These are phyloP conservation scores for Mythimna vitellina DNA, from an alignment of 2,888 invertebrate species.

Conservation along the genomic window DNA sequence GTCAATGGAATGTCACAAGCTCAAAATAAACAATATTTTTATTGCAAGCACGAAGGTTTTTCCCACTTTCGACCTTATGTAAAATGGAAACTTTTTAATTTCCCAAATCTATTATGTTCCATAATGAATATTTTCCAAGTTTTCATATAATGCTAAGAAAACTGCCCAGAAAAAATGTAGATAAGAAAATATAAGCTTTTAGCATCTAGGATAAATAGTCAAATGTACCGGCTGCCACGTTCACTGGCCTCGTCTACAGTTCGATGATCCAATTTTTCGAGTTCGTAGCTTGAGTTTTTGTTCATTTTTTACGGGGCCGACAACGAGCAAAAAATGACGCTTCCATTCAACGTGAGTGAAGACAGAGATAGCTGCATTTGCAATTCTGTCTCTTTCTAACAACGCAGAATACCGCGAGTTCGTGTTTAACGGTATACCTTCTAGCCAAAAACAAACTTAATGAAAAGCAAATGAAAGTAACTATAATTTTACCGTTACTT, in stretches of 20 bases:
- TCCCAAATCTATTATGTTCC: not conserved
- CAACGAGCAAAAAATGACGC: slow-evolving; percentile 78
- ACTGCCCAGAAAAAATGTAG: not conserved
- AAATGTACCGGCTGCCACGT: slow-evolving; percentile 73
- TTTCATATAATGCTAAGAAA: not conserved
- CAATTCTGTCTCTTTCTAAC: slow-evolving; percentile 78
- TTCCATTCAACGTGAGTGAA: slow-evolving; percentile 79
- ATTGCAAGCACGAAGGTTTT: slow-evolving; percentile 36
- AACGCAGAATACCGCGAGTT: slow-evolving; percentile 67
- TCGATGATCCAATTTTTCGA: slow-evolving; percentile 87
- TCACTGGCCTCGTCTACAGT: slow-evolving; percentile 83
- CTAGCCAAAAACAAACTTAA: slow-evolving; percentile 79
- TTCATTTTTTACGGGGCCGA: slow-evolving; percentile 78
- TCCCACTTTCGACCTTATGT: not conserved
- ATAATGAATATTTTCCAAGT: not conserved
- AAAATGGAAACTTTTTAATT: not conserved
- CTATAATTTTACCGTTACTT: slow-evolving; percentile 74
- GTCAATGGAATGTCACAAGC: slow-evolving; percentile 56
- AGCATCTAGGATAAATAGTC: slow-evolving; percentile 40
- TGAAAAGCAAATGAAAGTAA: slow-evolving; percentile 83
- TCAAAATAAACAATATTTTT: slow-evolving; percentile 28
- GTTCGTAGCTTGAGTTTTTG: slow-evolving; percentile 81
- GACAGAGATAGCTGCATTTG: slow-evolving; percentile 72
- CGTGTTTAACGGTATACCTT: slow-evolving; percentile 78
- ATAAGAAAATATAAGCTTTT: slow-evolving; percentile 31